Evolutionary conservation across 2,888 invertebrate genomes (phyloP).

Genomic region (Galerucella pusilla): DNA sequence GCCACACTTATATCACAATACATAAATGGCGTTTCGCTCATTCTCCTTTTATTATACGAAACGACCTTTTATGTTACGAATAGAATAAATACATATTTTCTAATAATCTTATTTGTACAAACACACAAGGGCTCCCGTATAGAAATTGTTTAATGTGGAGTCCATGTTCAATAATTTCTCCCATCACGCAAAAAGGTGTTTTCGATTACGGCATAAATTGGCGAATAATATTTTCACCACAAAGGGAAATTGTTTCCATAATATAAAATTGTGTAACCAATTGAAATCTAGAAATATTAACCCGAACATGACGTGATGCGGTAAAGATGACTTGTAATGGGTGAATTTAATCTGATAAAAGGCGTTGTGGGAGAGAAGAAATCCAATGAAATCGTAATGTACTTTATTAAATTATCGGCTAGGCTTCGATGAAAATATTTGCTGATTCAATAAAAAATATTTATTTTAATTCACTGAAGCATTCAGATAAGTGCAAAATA

Average conservation of each 20-base stretch:
- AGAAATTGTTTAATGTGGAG: no score
- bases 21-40: slow-evolving; percentile 55
- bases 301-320: slow-evolving; percentile 1
- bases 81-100: slow-evolving; percentile 5
- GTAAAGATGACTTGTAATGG: background rate
- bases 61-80: background rate
- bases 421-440: no score
- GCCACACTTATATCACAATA: slow-evolving; percentile 55
- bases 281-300: slow-evolving; percentile 1
- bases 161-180: no score
- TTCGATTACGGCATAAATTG: slow-evolving; percentile 7
- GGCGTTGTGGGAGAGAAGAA: background rate
- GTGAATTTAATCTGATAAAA: background rate
- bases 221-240: slow-evolving; percentile 18
- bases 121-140: background rate
- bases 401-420: no score
- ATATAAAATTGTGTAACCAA: slow-evolving; percentile 16
- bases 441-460: no score
- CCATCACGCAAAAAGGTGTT: background rate
- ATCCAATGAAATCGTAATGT: slow-evolving; percentile 1
- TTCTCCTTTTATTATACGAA: background rate
- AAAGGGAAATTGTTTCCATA: background rate
- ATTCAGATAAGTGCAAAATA: no score
- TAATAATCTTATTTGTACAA: background rate
- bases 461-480: no score